Conservation (phyloP, 2,797 vertebrate genomes). For the Cynodonichthys magdalenae region DNA sequence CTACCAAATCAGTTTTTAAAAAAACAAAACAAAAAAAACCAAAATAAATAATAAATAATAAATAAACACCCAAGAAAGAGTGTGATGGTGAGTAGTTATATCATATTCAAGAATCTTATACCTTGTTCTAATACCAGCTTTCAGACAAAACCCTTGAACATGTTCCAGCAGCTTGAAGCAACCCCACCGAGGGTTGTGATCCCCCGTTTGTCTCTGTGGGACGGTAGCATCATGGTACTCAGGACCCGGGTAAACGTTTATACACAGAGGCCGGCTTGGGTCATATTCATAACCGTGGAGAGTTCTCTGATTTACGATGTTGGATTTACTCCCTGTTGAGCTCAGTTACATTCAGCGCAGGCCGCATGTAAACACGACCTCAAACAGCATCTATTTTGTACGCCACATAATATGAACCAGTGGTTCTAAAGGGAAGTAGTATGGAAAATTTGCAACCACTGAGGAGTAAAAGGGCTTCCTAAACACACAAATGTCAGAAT, state of each 20-base stretch:
- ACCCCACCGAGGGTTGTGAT: slow-evolving; percentile 56
- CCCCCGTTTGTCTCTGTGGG: slow-evolving; percentile 53
- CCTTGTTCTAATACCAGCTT: slow-evolving; percentile 64
- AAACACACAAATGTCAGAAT: slow-evolving; percentile 17
- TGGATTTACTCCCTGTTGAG: slow-evolving; percentile 75
- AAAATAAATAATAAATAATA: too few species aligned
- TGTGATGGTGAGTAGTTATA: slow-evolving; percentile 35
- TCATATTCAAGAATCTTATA: slow-evolving; percentile 41
- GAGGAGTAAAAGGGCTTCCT: slow-evolving; percentile 13
- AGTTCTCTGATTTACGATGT: slow-evolving; percentile 78
- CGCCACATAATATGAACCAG: slow-evolving; percentile 27
- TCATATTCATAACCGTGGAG: slow-evolving; percentile 53
- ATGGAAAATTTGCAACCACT: slow-evolving; percentile 56
- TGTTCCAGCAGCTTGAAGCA: slow-evolving; percentile 58
- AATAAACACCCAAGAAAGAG: too few species aligned
- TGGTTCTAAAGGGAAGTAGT: slow-evolving; percentile 26
- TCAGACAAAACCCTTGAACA: slow-evolving; percentile 62
- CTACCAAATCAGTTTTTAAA: too few species aligned
- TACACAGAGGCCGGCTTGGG: slow-evolving; percentile 57
- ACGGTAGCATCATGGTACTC: slow-evolving; percentile 53
- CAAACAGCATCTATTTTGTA: slow-evolving; percentile 58
- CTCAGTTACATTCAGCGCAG: slow-evolving; percentile 67
- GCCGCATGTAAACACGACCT: slow-evolving; percentile 65
- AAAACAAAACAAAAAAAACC: too few species aligned
- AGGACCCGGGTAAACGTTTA: slow-evolving; percentile 77